phyloP scores from a whole-genome alignment of 2,113 vertebrate genomes.

The Triplophysa siluroides region DNA sequence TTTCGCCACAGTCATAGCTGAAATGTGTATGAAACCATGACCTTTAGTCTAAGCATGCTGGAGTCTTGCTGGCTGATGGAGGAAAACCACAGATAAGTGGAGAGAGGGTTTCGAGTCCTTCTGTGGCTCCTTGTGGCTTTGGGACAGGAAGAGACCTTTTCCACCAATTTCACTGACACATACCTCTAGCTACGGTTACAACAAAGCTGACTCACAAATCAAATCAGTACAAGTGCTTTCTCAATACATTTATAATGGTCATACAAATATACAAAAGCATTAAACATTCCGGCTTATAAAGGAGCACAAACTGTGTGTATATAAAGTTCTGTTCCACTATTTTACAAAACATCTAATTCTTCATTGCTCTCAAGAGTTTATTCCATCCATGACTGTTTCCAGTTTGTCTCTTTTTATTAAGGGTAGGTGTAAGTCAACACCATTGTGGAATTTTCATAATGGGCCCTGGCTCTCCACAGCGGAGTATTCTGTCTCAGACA shows the following conservation, averaged over 20 bases:
- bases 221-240: constrained; percentile 54
- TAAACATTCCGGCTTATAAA: constrained; percentile 37
- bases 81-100: constrained; percentile 31
- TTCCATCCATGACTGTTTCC: constrained; percentile 2
- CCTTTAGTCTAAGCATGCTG: constrained; percentile 25
- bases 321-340: constrained; percentile 20
- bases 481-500: constrained; percentile 82
- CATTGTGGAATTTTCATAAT: constrained; percentile 43
- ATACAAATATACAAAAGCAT: constrained; percentile 27
- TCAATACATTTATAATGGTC: constrained; percentile 15
- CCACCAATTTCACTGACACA: constrained; percentile 13
- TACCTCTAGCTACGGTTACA: constrained; percentile 8
- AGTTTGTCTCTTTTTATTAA: constrained; percentile 26
- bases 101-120: constrained; percentile 28
- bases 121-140: constrained; percentile 20
- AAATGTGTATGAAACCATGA: constrained; percentile 21
- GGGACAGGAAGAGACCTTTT: constrained; percentile 3
- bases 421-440: background rate
- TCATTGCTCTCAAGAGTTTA: background rate
- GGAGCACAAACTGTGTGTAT: constrained; percentile 30
- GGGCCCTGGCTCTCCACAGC: constrained; percentile 74
- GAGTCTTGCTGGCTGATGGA: background rate
- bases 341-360: constrained; percentile 27
- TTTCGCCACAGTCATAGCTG: constrained; percentile 24
- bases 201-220: constrained; percentile 26